Evolutionary conservation across 2,888 invertebrate genomes (phyloP).

Genomic region (Hemithea aestivaria): DNA sequence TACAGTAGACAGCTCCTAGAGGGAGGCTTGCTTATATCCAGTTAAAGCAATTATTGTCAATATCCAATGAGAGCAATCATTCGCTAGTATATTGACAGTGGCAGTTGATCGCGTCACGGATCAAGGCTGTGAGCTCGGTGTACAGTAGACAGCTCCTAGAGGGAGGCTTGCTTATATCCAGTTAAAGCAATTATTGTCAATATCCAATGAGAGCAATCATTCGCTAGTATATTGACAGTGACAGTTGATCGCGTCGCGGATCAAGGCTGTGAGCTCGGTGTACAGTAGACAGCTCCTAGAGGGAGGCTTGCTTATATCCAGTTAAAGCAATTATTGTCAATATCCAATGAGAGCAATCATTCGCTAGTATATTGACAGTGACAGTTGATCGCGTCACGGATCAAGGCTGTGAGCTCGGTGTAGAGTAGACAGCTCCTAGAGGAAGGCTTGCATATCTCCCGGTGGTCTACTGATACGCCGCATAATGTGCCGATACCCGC

Average conservation of each 20-base stretch:
- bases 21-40: slow-evolving; percentile 92
- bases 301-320: slow-evolving; percentile 92
- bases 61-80: no score
- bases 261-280: slow-evolving; percentile 81
- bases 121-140: slow-evolving; percentile 81
- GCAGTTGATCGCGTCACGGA: slow-evolving; percentile 51
- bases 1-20: slow-evolving; percentile 84
- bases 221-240: no score
- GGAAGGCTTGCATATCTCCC: slow-evolving; percentile 92
- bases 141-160: slow-evolving; percentile 84
- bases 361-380: slow-evolving; percentile 2
- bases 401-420: slow-evolving; percentile 81
- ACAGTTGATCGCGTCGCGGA: slow-evolving; percentile 51
- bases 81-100: no score
- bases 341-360: background rate
- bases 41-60: no score
- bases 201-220: no score
- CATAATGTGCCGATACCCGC: slow-evolving; percentile 88
- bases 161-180: slow-evolving; percentile 92
- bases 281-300: slow-evolving; percentile 84
- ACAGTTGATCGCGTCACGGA: slow-evolving; percentile 51
- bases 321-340: no score
- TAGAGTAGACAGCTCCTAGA: slow-evolving; percentile 84
- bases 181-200: no score
- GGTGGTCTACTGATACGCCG: slow-evolving; percentile 87